phyloP scores from a whole-genome alignment of 1,140 invertebrate genomes.

The Sarcophaga bullata region DNA sequence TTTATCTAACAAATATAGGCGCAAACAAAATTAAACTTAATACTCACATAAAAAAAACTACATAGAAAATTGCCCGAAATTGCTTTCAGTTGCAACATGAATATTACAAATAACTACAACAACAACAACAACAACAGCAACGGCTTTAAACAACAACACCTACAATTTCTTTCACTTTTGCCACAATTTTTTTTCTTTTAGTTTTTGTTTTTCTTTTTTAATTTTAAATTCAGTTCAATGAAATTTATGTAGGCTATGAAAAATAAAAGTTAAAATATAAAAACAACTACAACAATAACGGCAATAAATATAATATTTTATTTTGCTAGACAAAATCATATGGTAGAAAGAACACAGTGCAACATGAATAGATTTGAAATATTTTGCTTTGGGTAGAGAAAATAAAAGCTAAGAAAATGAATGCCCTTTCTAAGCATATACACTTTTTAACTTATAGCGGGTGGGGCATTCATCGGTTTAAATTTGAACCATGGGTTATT shows the following conservation, averaged over 20 bases:
- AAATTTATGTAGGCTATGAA: constrained; percentile 33
- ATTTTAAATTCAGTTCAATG: neutral
- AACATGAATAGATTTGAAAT: too few species aligned
- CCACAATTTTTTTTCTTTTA: neutral
- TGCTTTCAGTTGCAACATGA: neutral
- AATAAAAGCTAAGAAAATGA: too few species aligned
- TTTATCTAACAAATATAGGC: too few species aligned
- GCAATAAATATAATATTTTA: neutral
- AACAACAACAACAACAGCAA: neutral
- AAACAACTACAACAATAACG: neutral
- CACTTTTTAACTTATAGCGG: too few species aligned
- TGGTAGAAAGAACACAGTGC: too few species aligned
- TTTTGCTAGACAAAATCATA: neutral
- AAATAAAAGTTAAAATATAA: neutral
- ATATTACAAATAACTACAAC: constrained; percentile 29
- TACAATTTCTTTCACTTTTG: constrained; percentile 30
- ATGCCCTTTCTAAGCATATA: too few species aligned
- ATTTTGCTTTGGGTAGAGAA: too few species aligned
- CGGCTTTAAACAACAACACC: neutral
- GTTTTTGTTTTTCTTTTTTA: neutral
- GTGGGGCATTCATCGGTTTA: too few species aligned
- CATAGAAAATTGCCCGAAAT: neutral
- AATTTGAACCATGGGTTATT: too few species aligned
- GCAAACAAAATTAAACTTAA: too few species aligned
- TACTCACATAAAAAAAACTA: neutral